Evolutionary conservation across 1,140 invertebrate genomes (phyloP).

Genomic region (Drosophila aff.): DNA sequence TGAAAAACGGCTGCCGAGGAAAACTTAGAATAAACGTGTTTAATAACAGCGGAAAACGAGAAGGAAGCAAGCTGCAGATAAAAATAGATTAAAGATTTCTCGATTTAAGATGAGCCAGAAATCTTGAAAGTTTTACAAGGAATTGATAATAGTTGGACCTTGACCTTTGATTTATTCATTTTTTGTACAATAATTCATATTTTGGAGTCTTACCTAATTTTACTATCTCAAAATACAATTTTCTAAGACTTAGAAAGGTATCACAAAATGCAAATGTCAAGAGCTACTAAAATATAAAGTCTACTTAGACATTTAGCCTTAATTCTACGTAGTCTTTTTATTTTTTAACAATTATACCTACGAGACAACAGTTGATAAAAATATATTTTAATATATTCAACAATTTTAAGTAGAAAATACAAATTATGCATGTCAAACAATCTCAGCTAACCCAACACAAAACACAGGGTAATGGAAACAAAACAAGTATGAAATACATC

Average conservation of each 20-base stretch:
- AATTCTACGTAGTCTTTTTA: no score
- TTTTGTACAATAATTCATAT: neutral
- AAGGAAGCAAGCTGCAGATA: constrained; percentile 4
- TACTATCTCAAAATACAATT: no score
- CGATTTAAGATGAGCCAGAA: constrained; percentile 6
- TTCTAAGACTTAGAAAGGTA: no score
- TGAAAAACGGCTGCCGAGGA: constrained; percentile 76
- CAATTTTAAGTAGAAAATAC: neutral
- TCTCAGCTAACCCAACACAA: neutral
- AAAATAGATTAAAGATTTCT: constrained; percentile 14
- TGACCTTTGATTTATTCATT: neutral
- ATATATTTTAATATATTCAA: neutral
- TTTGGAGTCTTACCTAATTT: neutral
- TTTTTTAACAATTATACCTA: no score
- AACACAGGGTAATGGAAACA: neutral
- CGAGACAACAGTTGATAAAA: neutral
- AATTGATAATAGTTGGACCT: neutral
- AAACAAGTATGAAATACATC: neutral
- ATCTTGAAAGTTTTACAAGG: neutral
- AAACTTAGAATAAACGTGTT: constrained; percentile 83
- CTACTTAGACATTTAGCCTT: no score
- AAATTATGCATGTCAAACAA: neutral
- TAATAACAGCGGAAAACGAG: constrained; percentile 67
- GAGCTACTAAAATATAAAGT: no score
- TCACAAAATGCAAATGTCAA: no score